A percentile compares a stretch with the other conserved stretches of the same genome.
phyloP scores from a whole-genome alignment of 2,888 invertebrate genomes.

The Hedychridium roseum region DNA sequence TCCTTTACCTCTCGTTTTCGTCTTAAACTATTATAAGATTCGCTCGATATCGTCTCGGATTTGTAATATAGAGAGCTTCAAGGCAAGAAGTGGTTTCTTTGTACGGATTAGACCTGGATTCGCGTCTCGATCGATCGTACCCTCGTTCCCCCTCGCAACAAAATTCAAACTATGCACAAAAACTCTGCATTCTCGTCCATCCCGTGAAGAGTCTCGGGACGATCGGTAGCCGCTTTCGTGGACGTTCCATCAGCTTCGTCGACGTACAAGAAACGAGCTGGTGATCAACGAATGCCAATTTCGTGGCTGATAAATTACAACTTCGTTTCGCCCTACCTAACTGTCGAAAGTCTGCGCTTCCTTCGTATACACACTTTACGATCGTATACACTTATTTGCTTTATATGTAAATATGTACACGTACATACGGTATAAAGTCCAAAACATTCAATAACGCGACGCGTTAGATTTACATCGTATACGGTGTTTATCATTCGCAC shows the following conservation, averaged over 20 bases:
- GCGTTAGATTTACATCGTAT: conserved; percentile 9
- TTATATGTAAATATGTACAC: conserved; percentile 8
- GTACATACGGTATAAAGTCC: conserved; percentile 33
- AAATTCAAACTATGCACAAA: background rate
- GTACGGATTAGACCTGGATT: conserved; percentile 60
- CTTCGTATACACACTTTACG: conserved; percentile 46
- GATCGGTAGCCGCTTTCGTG: no score
- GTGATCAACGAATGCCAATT: conserved; percentile 9
- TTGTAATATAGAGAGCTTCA: conserved; percentile 60
- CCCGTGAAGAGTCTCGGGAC: conserved; percentile 8
- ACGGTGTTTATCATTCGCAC: no score
- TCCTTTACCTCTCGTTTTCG: conserved; percentile 6
- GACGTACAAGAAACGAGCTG: conserved; percentile 3
- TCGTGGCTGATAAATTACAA: background rate
- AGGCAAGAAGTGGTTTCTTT: conserved; percentile 63
- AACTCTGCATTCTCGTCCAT: conserved; percentile 14
- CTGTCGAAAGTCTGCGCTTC: background rate
- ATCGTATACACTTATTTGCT: conserved; percentile 48
- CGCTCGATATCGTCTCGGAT: conserved; percentile 33
- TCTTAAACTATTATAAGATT: conserved; percentile 2
- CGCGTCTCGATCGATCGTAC: conserved; percentile 46
- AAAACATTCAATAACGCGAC: conserved; percentile 14
- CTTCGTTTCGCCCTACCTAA: background rate
- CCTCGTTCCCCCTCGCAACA: conserved; percentile 17
- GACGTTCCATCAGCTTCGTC: conserved; percentile 1